Evolutionary conservation across 2,888 invertebrate species (phyloP), one percentile per base, ranked within the genome.

Genomic region (Carcina quercana): DNA sequence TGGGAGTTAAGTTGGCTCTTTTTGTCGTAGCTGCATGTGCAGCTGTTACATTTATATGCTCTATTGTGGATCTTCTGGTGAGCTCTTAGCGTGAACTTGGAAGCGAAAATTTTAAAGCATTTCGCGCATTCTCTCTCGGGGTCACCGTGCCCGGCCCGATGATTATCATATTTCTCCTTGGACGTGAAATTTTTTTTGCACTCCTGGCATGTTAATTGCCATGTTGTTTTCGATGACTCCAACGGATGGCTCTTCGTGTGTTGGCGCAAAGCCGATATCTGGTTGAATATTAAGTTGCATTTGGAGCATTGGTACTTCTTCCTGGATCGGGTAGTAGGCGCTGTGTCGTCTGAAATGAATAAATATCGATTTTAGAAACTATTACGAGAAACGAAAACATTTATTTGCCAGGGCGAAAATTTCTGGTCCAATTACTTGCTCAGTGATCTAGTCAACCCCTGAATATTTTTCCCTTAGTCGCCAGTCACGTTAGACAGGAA

Each of bases 101-200:
- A 72, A 0, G 82, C 76, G 50, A 79, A 84, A 0, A 84, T 82
- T 51, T 84, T 85, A 11, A 58, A 62, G 50, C 85, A 85, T 38
- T 64, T 66, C 7, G 53, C 45, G 38, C 85, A 85, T 54, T 84
- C 82, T 3, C 75, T 35, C 0, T 84, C 74, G 0, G 85, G 84
- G 47, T 84, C 64, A 0, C 82, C 82, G 34, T 85, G 85, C 0
- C 71, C 72, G 13, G 66, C 50, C 41, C 68, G 63, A 46, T 85
- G 85, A 8, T 51, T 43, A 22, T 75, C 67, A 35, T 70, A 78
- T 40, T 82, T 83, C 30, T 64, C 53, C 30, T 63, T 57, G 11
- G 40, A 70, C 35, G 78, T 82, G 1, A 83, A 49, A 8, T 47
- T 59, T 39, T 76, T 80, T 0, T 70, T 73, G 38, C 85, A 85